Percentiles rank a stretch among this genome's conserved stretches.
phyloP scores from a whole-genome alignment of 2,888 invertebrate species.

The Dasypolia templi region DNA sequence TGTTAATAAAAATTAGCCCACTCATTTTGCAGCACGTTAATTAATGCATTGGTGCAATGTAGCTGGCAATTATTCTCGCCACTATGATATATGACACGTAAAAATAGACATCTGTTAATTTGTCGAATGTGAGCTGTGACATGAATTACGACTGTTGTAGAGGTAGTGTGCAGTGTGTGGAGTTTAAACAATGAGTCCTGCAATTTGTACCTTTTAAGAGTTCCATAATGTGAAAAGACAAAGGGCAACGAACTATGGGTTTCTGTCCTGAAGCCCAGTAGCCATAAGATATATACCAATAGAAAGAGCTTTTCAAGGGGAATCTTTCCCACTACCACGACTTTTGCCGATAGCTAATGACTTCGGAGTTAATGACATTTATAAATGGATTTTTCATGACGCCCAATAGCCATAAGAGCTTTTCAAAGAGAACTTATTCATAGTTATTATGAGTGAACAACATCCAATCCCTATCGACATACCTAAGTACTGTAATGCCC shows the following conservation, averaged over 20 bases:
- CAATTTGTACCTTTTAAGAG: background rate
- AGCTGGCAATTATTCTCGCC: constrained; percentile 54
- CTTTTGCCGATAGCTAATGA: too few relatives aligned
- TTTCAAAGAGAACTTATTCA: background rate
- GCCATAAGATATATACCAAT: background rate
- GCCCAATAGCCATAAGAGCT: too few relatives aligned
- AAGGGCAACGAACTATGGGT: background rate
- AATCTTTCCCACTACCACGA: background rate
- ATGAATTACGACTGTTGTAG: constrained; percentile 40
- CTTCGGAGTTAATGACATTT: too few relatives aligned
- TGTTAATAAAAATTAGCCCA: constrained; percentile 63
- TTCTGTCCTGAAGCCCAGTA: background rate
- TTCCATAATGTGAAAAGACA: background rate
- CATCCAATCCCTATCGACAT: too few relatives aligned
- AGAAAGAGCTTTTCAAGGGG: background rate
- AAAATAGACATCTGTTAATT: constrained; percentile 66
- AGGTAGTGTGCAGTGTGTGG: constrained; percentile 18
- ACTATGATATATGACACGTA: constrained; percentile 61
- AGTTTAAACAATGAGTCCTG: background rate
- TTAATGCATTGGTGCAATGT: constrained; percentile 63
- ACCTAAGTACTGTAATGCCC: too few relatives aligned
- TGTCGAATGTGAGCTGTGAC: constrained; percentile 60
- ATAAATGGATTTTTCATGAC: too few relatives aligned
- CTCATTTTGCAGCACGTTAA: constrained; percentile 56
- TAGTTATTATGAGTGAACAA: background rate